phyloP scores from a whole-genome alignment of 2,888 invertebrate genomes.

The Iselma pallidipennis region DNA sequence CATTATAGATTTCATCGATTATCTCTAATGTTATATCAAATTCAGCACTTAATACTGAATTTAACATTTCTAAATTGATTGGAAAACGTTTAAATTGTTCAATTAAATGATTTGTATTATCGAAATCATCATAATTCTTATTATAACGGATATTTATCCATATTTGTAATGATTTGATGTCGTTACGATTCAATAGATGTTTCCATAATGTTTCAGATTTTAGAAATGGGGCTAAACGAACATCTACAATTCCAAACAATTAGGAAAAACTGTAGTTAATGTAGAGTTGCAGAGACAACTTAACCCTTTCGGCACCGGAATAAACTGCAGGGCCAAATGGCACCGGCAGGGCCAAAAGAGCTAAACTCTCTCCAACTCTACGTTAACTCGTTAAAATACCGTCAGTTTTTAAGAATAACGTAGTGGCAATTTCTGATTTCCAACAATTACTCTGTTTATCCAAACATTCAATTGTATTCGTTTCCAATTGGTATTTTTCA shows the following conservation, averaged over 20 bases:
- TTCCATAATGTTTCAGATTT: conserved; percentile 63
- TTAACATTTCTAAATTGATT: conserved; percentile 64
- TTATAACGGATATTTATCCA: conserved; percentile 64
- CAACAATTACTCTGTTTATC: conserved; percentile 57
- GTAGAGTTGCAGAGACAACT: neutral
- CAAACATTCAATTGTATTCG: conserved; percentile 36
- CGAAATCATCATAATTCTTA: conserved; percentile 8
- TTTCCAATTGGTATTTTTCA: conserved; percentile 27
- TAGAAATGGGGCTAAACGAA: conserved; percentile 59
- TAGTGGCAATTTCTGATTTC: conserved; percentile 63
- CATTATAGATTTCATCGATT: conserved; percentile 64
- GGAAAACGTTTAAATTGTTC: conserved; percentile 61
- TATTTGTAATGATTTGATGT: conserved; percentile 61
- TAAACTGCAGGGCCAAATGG: too few relatives aligned
- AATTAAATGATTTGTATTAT: conserved; percentile 56
- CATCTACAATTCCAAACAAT: conserved; percentile 57
- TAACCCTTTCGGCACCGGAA: too few relatives aligned
- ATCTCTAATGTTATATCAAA: conserved; percentile 61
- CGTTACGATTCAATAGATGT: conserved; percentile 63
- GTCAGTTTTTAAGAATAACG: conserved; percentile 62
- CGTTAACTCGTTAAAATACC: too few relatives aligned
- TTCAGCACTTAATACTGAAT: conserved; percentile 55
- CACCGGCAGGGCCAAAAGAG: too few relatives aligned
- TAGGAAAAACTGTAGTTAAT: neutral
- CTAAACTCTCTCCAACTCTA: too few relatives aligned